Evolutionary conservation across 2,888 invertebrate species (phyloP).

Genomic region (Acleris literana): DNA sequence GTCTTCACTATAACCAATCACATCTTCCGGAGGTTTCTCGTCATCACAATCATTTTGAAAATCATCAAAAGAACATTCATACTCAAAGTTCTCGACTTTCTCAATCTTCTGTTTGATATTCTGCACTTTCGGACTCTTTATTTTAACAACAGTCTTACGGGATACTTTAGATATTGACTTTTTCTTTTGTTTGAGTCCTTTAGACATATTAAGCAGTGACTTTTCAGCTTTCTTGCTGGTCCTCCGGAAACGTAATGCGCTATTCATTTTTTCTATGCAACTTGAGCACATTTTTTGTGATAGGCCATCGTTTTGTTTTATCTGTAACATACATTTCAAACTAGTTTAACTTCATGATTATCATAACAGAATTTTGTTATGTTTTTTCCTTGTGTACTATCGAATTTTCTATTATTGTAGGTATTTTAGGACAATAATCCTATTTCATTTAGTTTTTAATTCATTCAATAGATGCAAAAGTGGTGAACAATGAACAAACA

Average conservation of each 20-base stretch:
- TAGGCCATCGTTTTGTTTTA: conserved; percentile 63
- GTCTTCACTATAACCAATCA: conserved; percentile 31
- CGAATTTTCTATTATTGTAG: too few species aligned
- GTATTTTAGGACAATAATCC: too few species aligned
- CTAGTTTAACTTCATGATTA: neutral
- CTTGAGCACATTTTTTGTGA: conserved; percentile 66
- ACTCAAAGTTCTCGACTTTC: conserved; percentile 37
- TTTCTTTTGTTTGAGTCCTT: conserved; percentile 44
- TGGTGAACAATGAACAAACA: too few species aligned
- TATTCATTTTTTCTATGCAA: conserved; percentile 55
- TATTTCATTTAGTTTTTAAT: too few species aligned
- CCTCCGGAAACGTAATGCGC: conserved; percentile 58
- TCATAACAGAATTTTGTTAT: too few species aligned
- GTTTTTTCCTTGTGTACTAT: too few species aligned
- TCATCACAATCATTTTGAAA: conserved; percentile 49
- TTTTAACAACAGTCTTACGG: conserved; percentile 33
- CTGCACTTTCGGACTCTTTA: conserved; percentile 37
- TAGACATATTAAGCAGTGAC: conserved; percentile 47
- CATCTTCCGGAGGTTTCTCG: conserved; percentile 15
- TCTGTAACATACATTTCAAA: conserved; percentile 49
- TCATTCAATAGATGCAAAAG: too few species aligned
- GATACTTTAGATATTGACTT: conserved; percentile 37
- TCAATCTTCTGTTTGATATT: conserved; percentile 30
- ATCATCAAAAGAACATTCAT: conserved; percentile 42
- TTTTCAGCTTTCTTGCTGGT: conserved; percentile 60